phyloP scores from a whole-genome alignment of 2,797 vertebrate genomes.

The Alouatta caraya region DNA sequence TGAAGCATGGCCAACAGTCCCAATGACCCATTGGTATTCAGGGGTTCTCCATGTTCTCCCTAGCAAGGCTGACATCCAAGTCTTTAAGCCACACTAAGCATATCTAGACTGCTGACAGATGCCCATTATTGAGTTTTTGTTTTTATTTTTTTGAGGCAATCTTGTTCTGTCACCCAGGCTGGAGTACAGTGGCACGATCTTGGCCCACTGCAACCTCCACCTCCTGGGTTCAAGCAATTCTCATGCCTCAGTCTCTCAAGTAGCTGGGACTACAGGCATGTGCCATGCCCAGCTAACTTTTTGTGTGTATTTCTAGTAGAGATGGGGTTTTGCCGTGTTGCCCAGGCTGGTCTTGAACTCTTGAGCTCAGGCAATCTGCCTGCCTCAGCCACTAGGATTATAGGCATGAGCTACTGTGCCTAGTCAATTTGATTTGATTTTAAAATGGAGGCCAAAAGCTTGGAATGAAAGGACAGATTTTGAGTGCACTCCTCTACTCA shows the following conservation, averaged over 20 bases:
- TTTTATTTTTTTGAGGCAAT: not conserved
- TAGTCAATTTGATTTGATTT: not conserved
- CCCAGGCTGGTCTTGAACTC: not conserved
- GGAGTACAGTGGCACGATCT: not conserved
- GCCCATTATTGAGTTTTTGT: not conserved
- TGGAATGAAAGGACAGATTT: not conserved
- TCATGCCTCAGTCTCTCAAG: not conserved
- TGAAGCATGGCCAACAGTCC: not conserved
- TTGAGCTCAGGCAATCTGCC: not conserved
- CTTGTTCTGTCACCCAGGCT: not conserved
- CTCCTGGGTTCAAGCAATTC: not conserved
- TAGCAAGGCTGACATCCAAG: not conserved
- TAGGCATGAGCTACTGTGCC: not conserved
- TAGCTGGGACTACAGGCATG: not conserved
- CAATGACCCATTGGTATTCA: not conserved
- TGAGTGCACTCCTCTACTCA: not conserved
- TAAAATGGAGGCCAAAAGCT: not conserved
- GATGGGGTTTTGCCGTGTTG: not conserved
- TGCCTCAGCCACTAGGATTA: not conserved
- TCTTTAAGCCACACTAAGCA: not conserved
- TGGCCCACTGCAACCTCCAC: not conserved
- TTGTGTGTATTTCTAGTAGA: not conserved
- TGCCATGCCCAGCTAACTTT: not conserved
- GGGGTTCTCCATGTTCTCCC: not conserved
- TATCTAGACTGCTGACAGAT: not conserved